Base-by-base conservation (phyloP, 30 jellyfish, hydroid and myxozoan genomes). In the Morbakka virulenta region DNA sequence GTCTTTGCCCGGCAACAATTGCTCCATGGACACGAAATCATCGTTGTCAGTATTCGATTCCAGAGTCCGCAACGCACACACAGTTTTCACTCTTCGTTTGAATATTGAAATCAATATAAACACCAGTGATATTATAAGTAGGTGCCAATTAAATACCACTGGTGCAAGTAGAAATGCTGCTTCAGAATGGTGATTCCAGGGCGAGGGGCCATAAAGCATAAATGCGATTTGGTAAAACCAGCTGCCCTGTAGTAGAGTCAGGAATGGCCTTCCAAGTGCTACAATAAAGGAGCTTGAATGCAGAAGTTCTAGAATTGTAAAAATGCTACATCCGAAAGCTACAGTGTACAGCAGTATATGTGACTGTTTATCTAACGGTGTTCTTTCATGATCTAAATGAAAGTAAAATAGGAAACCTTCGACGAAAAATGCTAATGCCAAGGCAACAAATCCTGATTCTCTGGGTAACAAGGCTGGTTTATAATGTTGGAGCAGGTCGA, bases 371-470 rank as follows among this genome's bases (percentile, higher is more conserved):
- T 83, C 95, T 17, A 83, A 32, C 27, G 30, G 80, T 30, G 78
- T 72, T 62, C 95, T 66, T 24, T 83, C 95, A n/a, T n/a, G n/a
- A 64, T 83, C 95, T 71, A 83, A 69, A 35, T 83, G 95, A 32
- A 73, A 83, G 53, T 72, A 83, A 34, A 83, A 83, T 62, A 83
- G 52, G 25, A 72, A 52, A 1, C 95, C 95, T 35, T 68, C 95
- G 2, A 72, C 29, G 70, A 64, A 83, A 32, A 72, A 83, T 2
- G 87, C 87, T 9, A 83, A 31, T 6, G 83, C 82, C 71, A 66
- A 30, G 9, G 61, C 25, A 25, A 83, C 14, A 34, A 72, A 87
- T 13, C 86, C 77, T 1, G 84, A 33, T 4, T 67, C 49, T 28
- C 28, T 32, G 28, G 35, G 64, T 48, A 79, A 77, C 1, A 28